These are phyloP conservation scores for Felis catus DNA, from an alignment of 2,113 vertebrate species.

Conservation along the genomic window DNA sequence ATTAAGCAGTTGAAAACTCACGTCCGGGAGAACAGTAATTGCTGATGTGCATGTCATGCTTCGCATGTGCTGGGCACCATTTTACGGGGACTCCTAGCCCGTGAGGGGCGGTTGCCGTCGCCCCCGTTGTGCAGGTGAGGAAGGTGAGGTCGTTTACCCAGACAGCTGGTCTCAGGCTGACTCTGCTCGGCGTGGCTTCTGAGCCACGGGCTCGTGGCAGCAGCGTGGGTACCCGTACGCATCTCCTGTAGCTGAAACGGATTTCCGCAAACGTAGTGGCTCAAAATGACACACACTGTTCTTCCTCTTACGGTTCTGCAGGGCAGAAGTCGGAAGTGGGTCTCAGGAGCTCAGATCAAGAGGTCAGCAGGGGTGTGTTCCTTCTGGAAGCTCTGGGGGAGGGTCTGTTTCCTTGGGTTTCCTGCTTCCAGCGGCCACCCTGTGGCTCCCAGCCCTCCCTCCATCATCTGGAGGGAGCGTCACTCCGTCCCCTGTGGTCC, in stretches of 20 bases:
- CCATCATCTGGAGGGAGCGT: too few species aligned
- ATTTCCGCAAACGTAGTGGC: fast-evolving
- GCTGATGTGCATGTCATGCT: not conserved
- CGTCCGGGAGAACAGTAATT: not conserved
- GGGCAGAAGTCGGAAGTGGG: not conserved
- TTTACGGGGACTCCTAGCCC: too few species aligned
- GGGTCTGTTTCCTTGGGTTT: not conserved
- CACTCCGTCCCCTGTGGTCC: too few species aligned
- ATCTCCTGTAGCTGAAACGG: not conserved
- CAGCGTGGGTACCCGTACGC: fast-evolving
- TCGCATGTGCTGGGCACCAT: not conserved
- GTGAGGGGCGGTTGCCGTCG: fast-evolving
- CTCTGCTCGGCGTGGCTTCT: fast-evolving
- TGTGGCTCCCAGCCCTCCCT: not conserved
- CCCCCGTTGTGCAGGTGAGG: too few species aligned
- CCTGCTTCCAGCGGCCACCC: not conserved
- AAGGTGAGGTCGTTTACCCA: not conserved
- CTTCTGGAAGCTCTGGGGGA: not conserved
- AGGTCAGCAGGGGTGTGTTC: too few species aligned
- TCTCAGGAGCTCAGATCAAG: not conserved
- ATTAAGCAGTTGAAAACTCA: not conserved
- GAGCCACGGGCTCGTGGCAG: not conserved
- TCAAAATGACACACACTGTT: not conserved
- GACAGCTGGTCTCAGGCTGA: not conserved
- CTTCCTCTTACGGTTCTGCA: too few species aligned